Evolutionary conservation across 2,113 vertebrate genomes (phyloP), one percentile per base, ranked within the genome.

Genomic region (Callaeas wilsoni): DNA sequence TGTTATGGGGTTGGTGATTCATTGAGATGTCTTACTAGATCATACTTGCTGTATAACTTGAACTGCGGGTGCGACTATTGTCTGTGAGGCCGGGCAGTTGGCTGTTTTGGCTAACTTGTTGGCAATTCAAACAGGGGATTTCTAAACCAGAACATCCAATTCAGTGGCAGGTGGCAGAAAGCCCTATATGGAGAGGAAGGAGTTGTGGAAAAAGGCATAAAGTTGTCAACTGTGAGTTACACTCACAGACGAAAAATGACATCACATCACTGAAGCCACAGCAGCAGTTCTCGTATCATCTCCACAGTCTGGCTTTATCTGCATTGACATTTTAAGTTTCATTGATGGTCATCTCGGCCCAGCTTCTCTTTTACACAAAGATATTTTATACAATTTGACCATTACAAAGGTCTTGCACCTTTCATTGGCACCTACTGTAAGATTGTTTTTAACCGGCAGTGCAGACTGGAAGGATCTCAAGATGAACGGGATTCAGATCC

Each of bases 231-330:
- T 56, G 19, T 60, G 70, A 65, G 30, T 83, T 57, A 80, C 1
- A 3, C 2, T 69, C 7, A 0, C 9, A 42, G 27, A 27, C 41
- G 76, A 32, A 88, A 74, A 33, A 49, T 37, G 22, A 29, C 1
- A 2, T 29, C 19, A 33, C 13, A 44, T 56, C 35, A 50, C 39
- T 56, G 47, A 78, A 91, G 39, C 37, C 69, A 30, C 2, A 1
- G 32, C 1, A 0, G 0, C 15, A n/a, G 41, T 33, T 25, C 50
- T 56, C 2, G 0, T 13, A 44, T 17, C 1, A 0, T 37, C 26
- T 74, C 35, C 11, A 10, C 42, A 49, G 14, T 39, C 37, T 60
- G 44, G 20, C 27, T 52, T 83, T 68, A n/a, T 59, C 56, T 89
- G 16, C 23, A 39, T 25, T 67, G 13, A 9, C 33, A 32, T 88